Evolutionary conservation across 2,113 vertebrate species (phyloP).

Genomic region (Pelecanoides urinatrix): DNA sequence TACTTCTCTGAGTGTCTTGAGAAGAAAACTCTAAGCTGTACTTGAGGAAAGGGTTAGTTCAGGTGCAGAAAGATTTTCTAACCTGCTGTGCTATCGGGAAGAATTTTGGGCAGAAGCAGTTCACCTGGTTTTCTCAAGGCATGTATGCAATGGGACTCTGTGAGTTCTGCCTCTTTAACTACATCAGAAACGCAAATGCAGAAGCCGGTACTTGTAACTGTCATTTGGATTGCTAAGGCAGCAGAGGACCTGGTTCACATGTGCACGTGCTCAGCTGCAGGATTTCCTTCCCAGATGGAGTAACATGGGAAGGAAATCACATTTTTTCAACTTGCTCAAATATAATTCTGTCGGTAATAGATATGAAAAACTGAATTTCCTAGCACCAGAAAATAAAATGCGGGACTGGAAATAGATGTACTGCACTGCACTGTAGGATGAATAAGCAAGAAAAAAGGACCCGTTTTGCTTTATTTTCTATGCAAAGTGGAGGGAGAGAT

Average conservation of each 20-base stretch:
- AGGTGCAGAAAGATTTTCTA: neutral
- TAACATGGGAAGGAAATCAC: neutral
- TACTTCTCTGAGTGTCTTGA: neutral
- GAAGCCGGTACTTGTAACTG: neutral
- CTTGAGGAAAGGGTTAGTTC: neutral
- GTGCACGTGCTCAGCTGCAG: neutral
- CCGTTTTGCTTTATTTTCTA: neutral
- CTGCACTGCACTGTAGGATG: accelerated
- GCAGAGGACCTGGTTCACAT: neutral
- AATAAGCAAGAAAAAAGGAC: neutral
- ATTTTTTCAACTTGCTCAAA: neutral
- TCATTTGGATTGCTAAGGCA: neutral
- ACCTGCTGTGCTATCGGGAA: neutral
- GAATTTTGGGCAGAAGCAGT: neutral
- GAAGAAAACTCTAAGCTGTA: neutral
- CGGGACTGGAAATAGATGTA: neutral
- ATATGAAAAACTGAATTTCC: neutral
- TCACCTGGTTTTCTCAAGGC: neutral
- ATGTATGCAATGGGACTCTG: neutral
- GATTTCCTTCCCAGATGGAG: neutral
- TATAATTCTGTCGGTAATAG: neutral
- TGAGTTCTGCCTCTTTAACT: neutral
- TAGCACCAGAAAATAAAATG: neutral
- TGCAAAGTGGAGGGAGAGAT: neutral
- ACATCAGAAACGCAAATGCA: neutral